Base-by-base conservation (phyloP, 2,797 vertebrate genomes). In the Phataginus tricuspis region DNA sequence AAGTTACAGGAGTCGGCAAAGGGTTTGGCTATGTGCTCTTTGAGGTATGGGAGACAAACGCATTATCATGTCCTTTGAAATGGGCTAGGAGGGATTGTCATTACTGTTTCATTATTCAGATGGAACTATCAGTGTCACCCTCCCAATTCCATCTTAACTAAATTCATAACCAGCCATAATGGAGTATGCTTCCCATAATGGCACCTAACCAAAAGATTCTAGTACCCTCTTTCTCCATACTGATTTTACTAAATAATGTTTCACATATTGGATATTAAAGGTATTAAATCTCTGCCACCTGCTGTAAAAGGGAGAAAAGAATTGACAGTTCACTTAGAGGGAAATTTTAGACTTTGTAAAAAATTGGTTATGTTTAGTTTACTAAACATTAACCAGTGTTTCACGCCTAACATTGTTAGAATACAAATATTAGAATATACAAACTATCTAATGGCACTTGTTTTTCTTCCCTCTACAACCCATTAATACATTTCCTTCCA, bases 21-120 rank as follows among this genome's bases (percentile, higher is more conserved):
- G 99, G 99, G 55, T 99, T 99, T 0, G 99, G 99, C 89, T 99
- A 99, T 0, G 95, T 99, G 86, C 99, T 99, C n/a, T 99, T 99
- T 87, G 98, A 99, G 99, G 99, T 99, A 95, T 0, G 96, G 69
- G 4, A 53, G 45, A 34, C 4, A 0, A 7, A 15, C 0, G 13
- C 45, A 3, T 37, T 66, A 5, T 66, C 64, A 18, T 77, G 11
- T 57, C 42, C 21, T 77, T 25, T 51, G 64, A 83, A 49, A 64
- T 63, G 21, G 0, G 0, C 37, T 14, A 6, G 25, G 69, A 23
- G 61, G 37, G 63, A 12, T 29, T 37, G 19, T 79, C 27, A 39
- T 27, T 55, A 29, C 45, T 55, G 4, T 39, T 45, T 63, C 31
- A 1, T 34, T 27, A 4, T 83, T 90, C 49, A 82, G 29, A 64